Percentiles rank a stretch among this genome's conserved stretches.
phyloP scores from a whole-genome alignment of 2,888 invertebrate species.

The Euphydryas editha region DNA sequence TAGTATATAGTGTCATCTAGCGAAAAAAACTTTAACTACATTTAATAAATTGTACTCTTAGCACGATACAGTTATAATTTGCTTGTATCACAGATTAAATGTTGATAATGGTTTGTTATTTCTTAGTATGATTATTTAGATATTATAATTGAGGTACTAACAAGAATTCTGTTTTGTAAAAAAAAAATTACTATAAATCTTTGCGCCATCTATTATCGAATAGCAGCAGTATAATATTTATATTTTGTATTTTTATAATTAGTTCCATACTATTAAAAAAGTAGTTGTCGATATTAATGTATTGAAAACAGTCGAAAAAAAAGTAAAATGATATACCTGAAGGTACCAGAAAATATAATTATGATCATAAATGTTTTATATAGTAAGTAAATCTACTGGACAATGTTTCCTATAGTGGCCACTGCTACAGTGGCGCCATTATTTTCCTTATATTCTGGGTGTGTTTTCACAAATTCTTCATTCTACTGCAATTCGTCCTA shows the following conservation, averaged over 20 bases:
- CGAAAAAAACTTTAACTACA: not conserved
- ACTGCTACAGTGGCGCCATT: conserved; percentile 74
- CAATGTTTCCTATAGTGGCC: conserved; percentile 55
- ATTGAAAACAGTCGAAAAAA: not conserved
- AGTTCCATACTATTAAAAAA: not conserved
- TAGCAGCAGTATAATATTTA: not conserved
- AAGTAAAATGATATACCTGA: not conserved
- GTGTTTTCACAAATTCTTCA: conserved; percentile 81
- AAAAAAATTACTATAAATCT: too few relatives aligned
- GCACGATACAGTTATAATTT: not conserved
- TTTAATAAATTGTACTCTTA: not conserved
- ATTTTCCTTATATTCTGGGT: conserved; percentile 81
- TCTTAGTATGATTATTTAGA: not conserved
- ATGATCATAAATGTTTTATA: not conserved
- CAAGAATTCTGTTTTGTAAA: too few relatives aligned
- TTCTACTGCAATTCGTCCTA: conserved; percentile 79
- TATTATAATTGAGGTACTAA: too few relatives aligned
- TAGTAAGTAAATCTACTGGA: not conserved
- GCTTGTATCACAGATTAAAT: too few relatives aligned
- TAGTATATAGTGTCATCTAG: too few relatives aligned
- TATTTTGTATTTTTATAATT: not conserved
- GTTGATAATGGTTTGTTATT: not conserved
- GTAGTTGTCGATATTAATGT: not conserved
- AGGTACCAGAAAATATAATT: not conserved
- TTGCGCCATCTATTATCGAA: conserved; percentile 3